Evolutionary conservation across 2,797 vertebrate species (phyloP).

Genomic region (Petrocephalus sullivani): DNA sequence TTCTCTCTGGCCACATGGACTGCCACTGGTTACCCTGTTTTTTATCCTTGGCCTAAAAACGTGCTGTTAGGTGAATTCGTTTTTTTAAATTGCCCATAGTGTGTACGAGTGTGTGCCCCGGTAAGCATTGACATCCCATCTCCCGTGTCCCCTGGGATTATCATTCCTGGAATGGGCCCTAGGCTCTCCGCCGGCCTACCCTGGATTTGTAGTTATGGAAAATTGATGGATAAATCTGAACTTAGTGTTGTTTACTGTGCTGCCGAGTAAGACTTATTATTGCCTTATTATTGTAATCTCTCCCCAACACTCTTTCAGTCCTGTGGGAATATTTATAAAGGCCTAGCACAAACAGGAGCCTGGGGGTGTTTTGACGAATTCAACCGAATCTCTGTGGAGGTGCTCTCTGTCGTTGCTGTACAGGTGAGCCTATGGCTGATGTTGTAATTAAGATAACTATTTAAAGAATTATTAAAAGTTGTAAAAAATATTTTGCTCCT

Average conservation of each 20-base stretch:
- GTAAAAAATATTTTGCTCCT: not conserved
- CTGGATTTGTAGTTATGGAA: not conserved
- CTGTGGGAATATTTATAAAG: constrained; percentile 96
- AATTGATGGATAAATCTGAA: not conserved
- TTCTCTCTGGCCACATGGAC: not conserved
- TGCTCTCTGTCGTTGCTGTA: constrained; percentile 91
- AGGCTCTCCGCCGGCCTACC: not conserved
- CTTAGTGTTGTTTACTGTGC: not conserved
- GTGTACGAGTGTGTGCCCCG: not conserved
- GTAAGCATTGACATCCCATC: not conserved
- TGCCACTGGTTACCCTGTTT: not conserved
- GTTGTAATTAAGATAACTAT: not conserved
- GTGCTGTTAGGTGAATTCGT: not conserved
- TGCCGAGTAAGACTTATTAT: not conserved
- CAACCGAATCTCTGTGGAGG: constrained; percentile 93
- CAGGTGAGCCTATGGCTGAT: constrained; percentile 67
- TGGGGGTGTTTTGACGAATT: constrained; percentile 99
- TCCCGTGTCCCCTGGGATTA: not conserved
- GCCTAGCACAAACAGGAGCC: constrained; percentile 88
- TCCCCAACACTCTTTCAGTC: constrained; percentile 66
- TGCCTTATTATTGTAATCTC: not conserved
- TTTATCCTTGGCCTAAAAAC: not conserved
- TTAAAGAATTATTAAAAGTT: not conserved
- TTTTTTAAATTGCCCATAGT: constrained; percentile 44
- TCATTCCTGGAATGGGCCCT: not conserved